phyloP scores from a whole-genome alignment of 2,797 vertebrate species.

The Phoebastria nigripes region DNA sequence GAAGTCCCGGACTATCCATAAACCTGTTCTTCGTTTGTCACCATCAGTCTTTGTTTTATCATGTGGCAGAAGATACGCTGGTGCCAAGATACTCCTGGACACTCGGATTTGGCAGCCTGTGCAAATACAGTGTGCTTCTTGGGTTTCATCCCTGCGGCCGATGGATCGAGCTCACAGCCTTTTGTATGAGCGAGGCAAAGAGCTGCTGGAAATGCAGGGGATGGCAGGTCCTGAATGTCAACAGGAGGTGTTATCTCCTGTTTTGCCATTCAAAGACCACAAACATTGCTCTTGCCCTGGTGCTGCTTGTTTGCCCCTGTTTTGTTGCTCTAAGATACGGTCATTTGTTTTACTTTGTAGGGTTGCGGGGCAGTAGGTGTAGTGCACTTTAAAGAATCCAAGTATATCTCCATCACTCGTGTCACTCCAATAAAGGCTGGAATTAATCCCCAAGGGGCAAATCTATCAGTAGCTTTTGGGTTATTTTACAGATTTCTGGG shows the following conservation, averaged over 20 bases:
- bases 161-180: background rate
- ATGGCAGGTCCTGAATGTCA: background rate
- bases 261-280: background rate
- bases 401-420: background rate
- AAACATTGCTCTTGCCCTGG: rapidly evolving
- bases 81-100: background rate
- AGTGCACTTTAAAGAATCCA: background rate
- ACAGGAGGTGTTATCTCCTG: background rate
- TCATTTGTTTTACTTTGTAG: background rate
- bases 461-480: background rate
- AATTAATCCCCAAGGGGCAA: background rate
- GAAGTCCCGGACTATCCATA: background rate
- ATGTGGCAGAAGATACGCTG: background rate
- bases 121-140: slow-evolving; percentile 6
- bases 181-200: background rate
- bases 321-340: background rate
- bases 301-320: background rate
- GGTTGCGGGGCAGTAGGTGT: background rate
- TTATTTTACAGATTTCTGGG: background rate
- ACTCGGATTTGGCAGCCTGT: background rate
- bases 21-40: slow-evolving; percentile 13
- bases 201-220: background rate
- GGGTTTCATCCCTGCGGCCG: slow-evolving; percentile 4
- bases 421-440: background rate
- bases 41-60: background rate